These are phyloP conservation scores for Benthosema pterotum DNA, from an alignment of 2,797 vertebrate species.

Conservation along the genomic window DNA sequence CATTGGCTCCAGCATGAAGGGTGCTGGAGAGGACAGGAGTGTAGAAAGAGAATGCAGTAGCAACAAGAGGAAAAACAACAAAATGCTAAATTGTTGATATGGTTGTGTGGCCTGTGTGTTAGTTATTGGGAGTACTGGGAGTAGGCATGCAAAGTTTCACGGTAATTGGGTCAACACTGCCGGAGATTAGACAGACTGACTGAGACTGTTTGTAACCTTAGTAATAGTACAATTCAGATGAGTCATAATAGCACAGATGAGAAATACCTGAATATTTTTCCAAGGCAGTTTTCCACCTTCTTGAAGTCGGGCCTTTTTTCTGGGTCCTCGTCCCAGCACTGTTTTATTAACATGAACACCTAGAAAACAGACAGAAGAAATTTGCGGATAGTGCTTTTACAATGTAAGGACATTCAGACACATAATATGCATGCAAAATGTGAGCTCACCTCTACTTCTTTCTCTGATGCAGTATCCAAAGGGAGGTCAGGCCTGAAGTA, in stretches of 20 bases:
- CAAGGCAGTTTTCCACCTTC: constrained; percentile 89
- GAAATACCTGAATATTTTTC: constrained; percentile 91
- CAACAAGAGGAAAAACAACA: too few species aligned
- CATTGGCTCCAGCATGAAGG: constrained; percentile 89
- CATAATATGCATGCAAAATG: background rate
- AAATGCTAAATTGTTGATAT: too few species aligned
- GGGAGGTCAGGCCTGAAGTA: constrained; percentile 90
- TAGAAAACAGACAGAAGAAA: constrained; percentile 40
- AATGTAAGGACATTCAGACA: background rate
- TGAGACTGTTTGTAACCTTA: background rate
- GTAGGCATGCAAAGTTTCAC: too few species aligned
- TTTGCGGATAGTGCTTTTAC: background rate
- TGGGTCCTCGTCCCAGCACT: constrained; percentile 95
- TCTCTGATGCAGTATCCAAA: constrained; percentile 83
- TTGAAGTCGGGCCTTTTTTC: constrained; percentile 96
- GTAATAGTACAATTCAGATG: background rate
- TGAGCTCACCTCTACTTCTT: constrained; percentile 84
- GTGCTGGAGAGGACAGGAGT: constrained; percentile 71
- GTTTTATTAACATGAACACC: constrained; percentile 88
- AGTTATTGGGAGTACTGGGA: too few species aligned
- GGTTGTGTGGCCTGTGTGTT: too few species aligned
- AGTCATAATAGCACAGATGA: background rate
- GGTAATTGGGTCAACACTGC: too few species aligned
- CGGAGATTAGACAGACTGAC: background rate
- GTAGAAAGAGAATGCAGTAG: too few species aligned